Evolutionary conservation across 2,113 vertebrate species (phyloP).

Genomic region (Sinocyclocheilus maitianheensis): DNA sequence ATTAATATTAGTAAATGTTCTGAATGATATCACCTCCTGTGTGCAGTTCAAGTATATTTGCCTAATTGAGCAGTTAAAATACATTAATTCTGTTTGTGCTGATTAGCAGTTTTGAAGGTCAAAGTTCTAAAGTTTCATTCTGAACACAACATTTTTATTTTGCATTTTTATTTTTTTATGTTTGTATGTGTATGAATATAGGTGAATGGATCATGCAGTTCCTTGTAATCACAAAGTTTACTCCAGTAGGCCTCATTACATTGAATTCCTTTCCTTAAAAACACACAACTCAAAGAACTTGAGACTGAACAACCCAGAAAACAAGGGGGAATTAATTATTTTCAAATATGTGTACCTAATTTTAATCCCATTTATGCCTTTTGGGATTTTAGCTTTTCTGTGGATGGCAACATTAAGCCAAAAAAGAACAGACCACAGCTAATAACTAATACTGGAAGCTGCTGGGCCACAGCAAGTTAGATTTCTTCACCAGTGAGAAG

Average conservation of each 20-base stretch:
- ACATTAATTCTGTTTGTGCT: background rate
- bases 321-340: constrained; percentile 61
- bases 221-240: background rate
- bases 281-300: background rate
- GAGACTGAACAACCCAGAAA: constrained; percentile 27
- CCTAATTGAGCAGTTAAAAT: background rate
- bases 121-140: constrained; percentile 3
- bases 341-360: constrained; percentile 56
- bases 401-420: constrained; percentile 36
- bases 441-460: background rate
- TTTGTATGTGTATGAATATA: background rate
- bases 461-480: background rate
- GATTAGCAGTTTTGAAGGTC: background rate
- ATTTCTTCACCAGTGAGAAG: background rate
- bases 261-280: background rate
- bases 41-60: background rate
- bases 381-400: constrained; percentile 35
- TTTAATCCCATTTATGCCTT: constrained; percentile 50
- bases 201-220: background rate
- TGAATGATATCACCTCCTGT: background rate
- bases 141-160: background rate
- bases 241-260: background rate
- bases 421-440: background rate
- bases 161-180: background rate
- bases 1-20: background rate